Base-by-base conservation (phyloP, 2,888 invertebrate species). In the Acronicta psi region DNA sequence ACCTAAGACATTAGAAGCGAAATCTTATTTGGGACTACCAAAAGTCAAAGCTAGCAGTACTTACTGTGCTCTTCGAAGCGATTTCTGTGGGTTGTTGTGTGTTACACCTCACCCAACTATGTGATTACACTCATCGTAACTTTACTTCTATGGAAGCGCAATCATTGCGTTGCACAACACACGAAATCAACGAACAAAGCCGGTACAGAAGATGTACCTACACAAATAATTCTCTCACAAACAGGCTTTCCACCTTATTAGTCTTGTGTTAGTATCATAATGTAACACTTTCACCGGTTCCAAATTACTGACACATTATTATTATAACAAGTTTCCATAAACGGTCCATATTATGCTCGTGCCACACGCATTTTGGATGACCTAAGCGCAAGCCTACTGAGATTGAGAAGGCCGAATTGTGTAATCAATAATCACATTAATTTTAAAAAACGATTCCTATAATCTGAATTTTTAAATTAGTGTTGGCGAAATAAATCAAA, bases 101-200 rank as follows among this genome's bases (percentile, higher is more conserved):
- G 66, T 37, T 40, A 38, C 44, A 54, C 52, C 63, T 52, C 42
- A 52, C 29, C 34, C 8, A 31, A 9, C 54, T 25, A 43, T 47
- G 52, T 43, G 53, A 72, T 71, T 64, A 69, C 50, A 37, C 20
- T 34, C 55, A 53, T 51, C 50, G 44, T 62, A 55, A 53, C 47
- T 38, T 53, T 63, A 44, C 43, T 57, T 55, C 54, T 16, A 64
- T 68, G 42, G 67, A 67, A 73, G 60, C 46, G 42, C 53, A 59
- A 61, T 67, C 29, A 61, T 59, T 61, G 38, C 37, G 6, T 73
- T 64, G 46, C 70, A 49, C 51, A 75, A 75, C 43, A 41, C 44
- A 43, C 42, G 23, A 71, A 50, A 69, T 38, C 38, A 46, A 63
- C 54, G 59, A 59, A 67, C 47, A 61, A 41, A 69, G 52, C 51